phyloP scores from a whole-genome alignment of 2,797 vertebrate species.

The Rhyacichthys aspro region DNA sequence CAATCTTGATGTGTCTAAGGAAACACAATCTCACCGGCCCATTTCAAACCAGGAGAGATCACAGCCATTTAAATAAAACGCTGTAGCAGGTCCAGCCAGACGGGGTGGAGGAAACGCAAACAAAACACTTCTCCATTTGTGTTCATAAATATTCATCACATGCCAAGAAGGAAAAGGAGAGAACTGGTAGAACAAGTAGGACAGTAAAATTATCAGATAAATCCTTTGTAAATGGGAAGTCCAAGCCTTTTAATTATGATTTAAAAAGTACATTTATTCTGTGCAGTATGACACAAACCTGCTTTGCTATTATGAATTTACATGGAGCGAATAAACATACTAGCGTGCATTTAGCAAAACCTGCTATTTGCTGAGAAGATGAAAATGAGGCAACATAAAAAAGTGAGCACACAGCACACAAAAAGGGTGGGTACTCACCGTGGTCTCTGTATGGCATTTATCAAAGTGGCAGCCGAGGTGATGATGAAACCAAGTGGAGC shows the following conservation, averaged over 20 bases:
- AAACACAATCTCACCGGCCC: constrained; percentile 80
- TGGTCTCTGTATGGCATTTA: constrained; percentile 71
- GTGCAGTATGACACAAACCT: constrained; percentile 72
- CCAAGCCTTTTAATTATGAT: constrained; percentile 80
- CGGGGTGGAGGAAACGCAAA: constrained; percentile 57
- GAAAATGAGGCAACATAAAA: constrained; percentile 52
- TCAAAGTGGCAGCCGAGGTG: constrained; percentile 38
- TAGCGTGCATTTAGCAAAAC: no score
- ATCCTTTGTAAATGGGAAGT: constrained; percentile 73
- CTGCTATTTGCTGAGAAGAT: no score
- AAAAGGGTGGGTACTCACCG: constrained; percentile 78
- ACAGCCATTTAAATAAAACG: constrained; percentile 76
- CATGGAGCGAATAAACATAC: constrained; percentile 16
- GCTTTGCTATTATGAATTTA: constrained; percentile 74
- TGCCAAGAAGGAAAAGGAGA: constrained; percentile 48
- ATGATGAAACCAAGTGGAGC: constrained; percentile 58
- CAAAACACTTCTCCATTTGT: constrained; percentile 73
- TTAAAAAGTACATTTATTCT: constrained; percentile 80
- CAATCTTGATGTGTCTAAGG: no score
- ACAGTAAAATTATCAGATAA: constrained; percentile 73
- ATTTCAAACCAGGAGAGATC: constrained; percentile 76
- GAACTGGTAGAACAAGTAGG: constrained; percentile 67
- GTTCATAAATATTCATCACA: constrained; percentile 80
- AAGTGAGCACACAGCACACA: constrained; percentile 41
- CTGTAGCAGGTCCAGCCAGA: constrained; percentile 69